Evolutionary conservation across 2,888 invertebrate genomes (phyloP).

Genomic region (Apodemia hepburni): DNA sequence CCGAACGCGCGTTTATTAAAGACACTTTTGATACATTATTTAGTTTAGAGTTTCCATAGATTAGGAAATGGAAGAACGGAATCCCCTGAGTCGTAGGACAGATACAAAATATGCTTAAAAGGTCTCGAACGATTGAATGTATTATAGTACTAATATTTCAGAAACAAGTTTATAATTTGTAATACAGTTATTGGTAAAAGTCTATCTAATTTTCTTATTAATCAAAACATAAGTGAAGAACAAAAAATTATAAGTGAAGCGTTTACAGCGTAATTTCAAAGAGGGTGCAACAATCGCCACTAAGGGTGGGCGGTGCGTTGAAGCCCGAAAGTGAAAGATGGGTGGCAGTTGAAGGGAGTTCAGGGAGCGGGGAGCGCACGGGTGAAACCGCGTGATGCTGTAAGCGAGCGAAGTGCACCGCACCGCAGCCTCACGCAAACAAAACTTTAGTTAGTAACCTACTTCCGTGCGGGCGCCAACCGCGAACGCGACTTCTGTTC

Average conservation of each 20-base stretch:
- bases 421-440: conserved; percentile 79
- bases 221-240: neutral
- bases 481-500: conserved; percentile 55
- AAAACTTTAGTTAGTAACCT: conserved; percentile 80
- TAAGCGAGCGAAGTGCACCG: conserved; percentile 54
- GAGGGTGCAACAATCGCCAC: conserved; percentile 40
- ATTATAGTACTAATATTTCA: too few species aligned
- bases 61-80: too few species aligned
- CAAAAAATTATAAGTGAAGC: neutral
- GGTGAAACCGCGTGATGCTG: conserved; percentile 47
- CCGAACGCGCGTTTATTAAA: too few species aligned
- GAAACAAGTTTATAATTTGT: too few species aligned
- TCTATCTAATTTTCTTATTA: neutral
- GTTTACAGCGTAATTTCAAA: neutral
- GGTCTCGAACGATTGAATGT: too few species aligned
- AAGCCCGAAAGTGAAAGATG: conserved; percentile 68
- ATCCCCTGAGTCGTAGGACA: too few species aligned
- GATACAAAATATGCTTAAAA: too few species aligned
- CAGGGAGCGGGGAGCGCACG: conserved; percentile 36
- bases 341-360: conserved; percentile 44
- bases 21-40: too few species aligned
- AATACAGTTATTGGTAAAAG: too few species aligned
- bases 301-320: conserved; percentile 45
- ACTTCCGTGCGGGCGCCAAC: conserved; percentile 79
- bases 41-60: too few species aligned